Evolutionary conservation across 2,113 vertebrate species (phyloP).

Genomic region (Guaruba guarouba): DNA sequence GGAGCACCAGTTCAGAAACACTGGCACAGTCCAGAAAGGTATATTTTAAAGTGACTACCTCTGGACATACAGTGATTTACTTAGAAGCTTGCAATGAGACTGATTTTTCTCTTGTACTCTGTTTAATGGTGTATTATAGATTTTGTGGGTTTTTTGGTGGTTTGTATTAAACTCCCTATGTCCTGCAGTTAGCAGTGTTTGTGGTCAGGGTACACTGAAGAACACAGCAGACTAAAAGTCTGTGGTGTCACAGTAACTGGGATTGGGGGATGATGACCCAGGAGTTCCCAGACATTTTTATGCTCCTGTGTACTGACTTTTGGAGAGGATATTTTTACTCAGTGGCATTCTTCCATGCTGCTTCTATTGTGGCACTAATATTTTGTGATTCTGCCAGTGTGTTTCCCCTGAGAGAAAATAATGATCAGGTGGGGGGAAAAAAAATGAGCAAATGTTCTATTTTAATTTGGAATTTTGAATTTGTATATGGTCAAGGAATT

Average conservation of each 20-base stretch:
- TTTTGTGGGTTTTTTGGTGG: not conserved
- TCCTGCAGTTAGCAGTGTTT: not conserved
- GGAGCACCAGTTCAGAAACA: not conserved
- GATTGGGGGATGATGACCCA: not conserved
- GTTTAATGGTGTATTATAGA: not conserved
- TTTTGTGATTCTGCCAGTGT: not conserved
- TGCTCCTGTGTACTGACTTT: not conserved
- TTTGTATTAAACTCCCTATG: not conserved
- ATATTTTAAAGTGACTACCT: not conserved
- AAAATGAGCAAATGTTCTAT: not conserved
- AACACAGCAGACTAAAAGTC: not conserved
- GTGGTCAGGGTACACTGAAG: not conserved
- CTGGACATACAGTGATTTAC: not conserved
- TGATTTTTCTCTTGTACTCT: not conserved
- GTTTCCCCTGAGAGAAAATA: slow-evolving; percentile 4
- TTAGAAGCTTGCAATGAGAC: not conserved
- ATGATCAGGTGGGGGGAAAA: not conserved
- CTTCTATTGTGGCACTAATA: slow-evolving; percentile 5
- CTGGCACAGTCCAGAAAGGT: not conserved
- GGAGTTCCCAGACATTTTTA: not conserved
- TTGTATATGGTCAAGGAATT: not conserved
- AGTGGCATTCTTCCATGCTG: slow-evolving; percentile 27
- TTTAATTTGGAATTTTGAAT: not conserved
- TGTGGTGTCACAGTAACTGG: not conserved
- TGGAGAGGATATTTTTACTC: not conserved